Conservation (phyloP, 2,113 vertebrate species). For the Ranitomeya variabilis region DNA sequence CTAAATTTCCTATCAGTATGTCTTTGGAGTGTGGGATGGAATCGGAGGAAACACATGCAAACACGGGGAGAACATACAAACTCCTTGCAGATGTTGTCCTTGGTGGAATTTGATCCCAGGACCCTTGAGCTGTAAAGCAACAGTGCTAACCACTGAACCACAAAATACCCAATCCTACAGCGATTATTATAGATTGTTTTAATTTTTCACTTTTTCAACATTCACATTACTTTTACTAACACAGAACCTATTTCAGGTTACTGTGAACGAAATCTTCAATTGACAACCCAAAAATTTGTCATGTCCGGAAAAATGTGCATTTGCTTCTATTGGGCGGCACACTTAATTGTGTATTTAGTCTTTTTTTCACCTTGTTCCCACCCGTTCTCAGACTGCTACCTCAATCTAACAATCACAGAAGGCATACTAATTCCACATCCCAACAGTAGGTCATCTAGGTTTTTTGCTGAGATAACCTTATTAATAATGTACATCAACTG, state of each 20-base stretch:
- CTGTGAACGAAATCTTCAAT: not conserved
- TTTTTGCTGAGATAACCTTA: not conserved
- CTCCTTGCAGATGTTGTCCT: no score
- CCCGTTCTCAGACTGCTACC: not conserved
- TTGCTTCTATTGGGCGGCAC: not conserved
- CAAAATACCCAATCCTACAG: no score
- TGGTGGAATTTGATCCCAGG: no score
- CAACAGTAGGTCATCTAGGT: not conserved
- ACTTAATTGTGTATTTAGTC: not conserved
- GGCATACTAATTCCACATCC: not conserved
- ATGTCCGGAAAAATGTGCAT: not conserved
- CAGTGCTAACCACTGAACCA: no score
- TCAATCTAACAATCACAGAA: no score
- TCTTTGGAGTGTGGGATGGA: no score
- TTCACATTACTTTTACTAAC: not conserved
- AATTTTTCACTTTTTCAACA: not conserved
- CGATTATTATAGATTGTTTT: not conserved
- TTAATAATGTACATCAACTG: not conserved
- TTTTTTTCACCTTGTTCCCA: not conserved
- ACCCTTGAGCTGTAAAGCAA: no score
- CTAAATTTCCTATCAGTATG: no score
- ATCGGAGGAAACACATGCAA: no score
- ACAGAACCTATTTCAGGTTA: not conserved
- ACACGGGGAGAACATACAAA: no score
- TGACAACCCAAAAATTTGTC: not conserved